phyloP scores from a whole-genome alignment of 2,797 vertebrate genomes.

The Sebastes baramenuke region DNA sequence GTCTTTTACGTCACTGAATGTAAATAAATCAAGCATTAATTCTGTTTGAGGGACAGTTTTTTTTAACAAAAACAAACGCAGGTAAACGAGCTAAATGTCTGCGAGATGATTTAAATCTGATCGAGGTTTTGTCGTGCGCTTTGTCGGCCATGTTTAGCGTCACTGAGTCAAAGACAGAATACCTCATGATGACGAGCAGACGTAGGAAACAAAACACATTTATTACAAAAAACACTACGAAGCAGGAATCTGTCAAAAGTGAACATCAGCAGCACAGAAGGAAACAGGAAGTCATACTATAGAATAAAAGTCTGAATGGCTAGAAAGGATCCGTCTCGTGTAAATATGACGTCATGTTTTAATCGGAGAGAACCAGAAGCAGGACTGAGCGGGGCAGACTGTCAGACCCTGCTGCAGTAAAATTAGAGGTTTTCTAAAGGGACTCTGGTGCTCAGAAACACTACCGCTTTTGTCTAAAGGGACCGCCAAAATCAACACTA shows the following conservation, averaged over 20 bases:
- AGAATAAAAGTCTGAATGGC: neutral
- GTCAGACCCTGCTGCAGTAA: too few relatives aligned
- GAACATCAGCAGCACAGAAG: conserved; percentile 23
- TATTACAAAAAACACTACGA: conserved; percentile 54
- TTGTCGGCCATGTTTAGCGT: conserved; percentile 39
- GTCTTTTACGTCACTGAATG: too few relatives aligned
- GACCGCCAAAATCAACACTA: neutral
- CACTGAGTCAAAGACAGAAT: conserved; percentile 60
- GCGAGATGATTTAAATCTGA: neutral
- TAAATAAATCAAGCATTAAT: neutral
- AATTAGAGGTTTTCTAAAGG: too few relatives aligned
- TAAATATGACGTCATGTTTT: too few relatives aligned
- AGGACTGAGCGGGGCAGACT: too few relatives aligned
- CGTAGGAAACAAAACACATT: conserved; percentile 43
- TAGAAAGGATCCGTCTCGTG: too few relatives aligned
- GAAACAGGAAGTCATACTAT: neutral
- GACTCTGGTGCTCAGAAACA: neutral
- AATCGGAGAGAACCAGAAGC: too few relatives aligned
- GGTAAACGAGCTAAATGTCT: neutral
- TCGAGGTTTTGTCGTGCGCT: neutral
- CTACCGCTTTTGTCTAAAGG: neutral
- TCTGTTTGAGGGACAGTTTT: neutral
- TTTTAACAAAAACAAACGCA: conserved; percentile 11
- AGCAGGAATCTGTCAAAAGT: conserved; percentile 52
- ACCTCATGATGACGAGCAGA: conserved; percentile 24